phyloP scores from a whole-genome alignment of 2,888 invertebrate genomes.

The Lampropteryx suffumata region DNA sequence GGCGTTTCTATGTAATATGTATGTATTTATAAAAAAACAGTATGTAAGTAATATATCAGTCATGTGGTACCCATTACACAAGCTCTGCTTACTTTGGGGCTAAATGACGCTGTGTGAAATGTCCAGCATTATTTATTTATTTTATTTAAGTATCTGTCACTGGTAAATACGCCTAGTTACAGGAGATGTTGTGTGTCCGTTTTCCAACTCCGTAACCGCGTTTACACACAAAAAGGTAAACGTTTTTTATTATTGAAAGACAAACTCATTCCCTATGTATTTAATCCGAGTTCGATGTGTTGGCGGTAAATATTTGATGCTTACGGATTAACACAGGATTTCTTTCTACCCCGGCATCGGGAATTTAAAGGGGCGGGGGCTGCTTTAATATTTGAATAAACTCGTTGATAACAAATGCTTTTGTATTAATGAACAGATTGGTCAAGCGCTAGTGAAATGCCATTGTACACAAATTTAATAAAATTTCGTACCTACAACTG shows the following conservation, averaged over 20 bases:
- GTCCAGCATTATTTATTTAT: too few species aligned
- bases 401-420: neutral
- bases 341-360: neutral
- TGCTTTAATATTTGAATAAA: slow-evolving; percentile 3
- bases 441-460: too few species aligned
- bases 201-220: neutral
- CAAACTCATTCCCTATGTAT: slow-evolving; percentile 15
- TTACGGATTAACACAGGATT: slow-evolving; percentile 12
- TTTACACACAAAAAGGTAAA: slow-evolving; percentile 11
- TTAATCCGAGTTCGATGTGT: slow-evolving; percentile 14
- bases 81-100: too few species aligned
- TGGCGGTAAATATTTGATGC: slow-evolving; percentile 13
- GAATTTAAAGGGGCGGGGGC: slow-evolving; percentile 5
- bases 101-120: too few species aligned
- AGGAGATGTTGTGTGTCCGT: neutral
- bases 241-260: slow-evolving; percentile 10
- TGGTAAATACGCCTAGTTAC: neutral
- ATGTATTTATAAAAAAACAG: too few species aligned
- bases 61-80: too few species aligned
- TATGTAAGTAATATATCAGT: too few species aligned
- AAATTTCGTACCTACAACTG: too few species aligned
- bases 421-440: neutral
- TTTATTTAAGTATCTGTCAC: too few species aligned
- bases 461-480: too few species aligned
- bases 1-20: too few species aligned